Base-by-base conservation (phyloP, 2,797 vertebrate species). In the Luscinia luscinia region DNA sequence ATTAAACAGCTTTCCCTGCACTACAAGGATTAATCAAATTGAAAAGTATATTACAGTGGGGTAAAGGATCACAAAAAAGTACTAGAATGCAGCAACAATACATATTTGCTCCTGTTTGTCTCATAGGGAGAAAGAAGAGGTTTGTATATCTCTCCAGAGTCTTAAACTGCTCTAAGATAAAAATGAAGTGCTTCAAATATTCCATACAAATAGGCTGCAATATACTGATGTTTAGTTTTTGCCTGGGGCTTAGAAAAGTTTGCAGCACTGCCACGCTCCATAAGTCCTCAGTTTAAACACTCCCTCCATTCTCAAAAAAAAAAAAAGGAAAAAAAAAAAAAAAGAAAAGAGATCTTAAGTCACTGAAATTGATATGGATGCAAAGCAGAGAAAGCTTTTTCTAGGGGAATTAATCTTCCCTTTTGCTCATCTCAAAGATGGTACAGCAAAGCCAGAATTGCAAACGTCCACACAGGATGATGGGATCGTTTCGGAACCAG, bases 141-240 rank as follows among this genome's bases (percentile, higher is more conserved):
- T 89, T 24, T 69, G 10, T 30, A 2, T 55, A 68, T 72, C 72
- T 85, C 66, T 73, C 80, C 54, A 78, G 85, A 46, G 36, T 69
- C 43, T 86, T 67, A 59, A 76, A 75, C 13, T 41, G 23, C 69
- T 63, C 68, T 59, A 76, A 86, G 66, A 86, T 61, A 86, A 90
- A 93, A 90, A 88, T 28, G 2, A 82, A 89, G 34, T 75, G 94
- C 52, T 82, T 89, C 73, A 77, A 84, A 64, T 90, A 80, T 72
- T 93, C 62, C 80, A 91, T 80, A 63, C 67, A 80, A 92, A 66
- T 43, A 57, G 49, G 34, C 59, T 86, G 87, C 61, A 88, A 85
- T 62, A 73, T 8, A 86, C 57, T 67, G 63, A 70, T 82, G 76
- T 10, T 73, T 86, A 63, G 34, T 18, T 88, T 82, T 88, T 88